Percentiles rank a stretch among this genome's conserved stretches.
phyloP scores from a whole-genome alignment of 2,888 invertebrate species.

The Caenorhabditis angaria region DNA sequence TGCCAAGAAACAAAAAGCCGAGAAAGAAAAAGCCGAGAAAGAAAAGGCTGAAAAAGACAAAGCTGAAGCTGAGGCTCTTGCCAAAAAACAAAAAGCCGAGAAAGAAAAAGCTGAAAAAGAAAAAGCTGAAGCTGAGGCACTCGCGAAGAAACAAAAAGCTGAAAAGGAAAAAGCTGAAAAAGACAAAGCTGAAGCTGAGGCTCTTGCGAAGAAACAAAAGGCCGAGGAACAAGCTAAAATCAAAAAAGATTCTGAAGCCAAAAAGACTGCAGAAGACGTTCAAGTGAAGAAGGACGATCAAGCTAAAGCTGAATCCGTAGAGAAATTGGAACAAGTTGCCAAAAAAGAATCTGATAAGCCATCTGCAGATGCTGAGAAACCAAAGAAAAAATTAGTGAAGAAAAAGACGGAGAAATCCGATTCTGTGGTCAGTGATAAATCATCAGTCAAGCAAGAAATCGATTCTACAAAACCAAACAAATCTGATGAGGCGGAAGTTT shows the following conservation, averaged over 20 bases:
- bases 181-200: constrained; percentile 15
- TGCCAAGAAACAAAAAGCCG: constrained; percentile 20
- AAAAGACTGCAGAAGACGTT: constrained; percentile 23
- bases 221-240: constrained; percentile 11
- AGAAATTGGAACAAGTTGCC: too few species aligned
- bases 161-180: constrained; percentile 23
- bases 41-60: constrained; percentile 12
- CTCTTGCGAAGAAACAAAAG: constrained; percentile 22
- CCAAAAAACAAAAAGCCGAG: constrained; percentile 15
- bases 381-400: constrained; percentile 34
- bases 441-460: too few species aligned
- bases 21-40: constrained; percentile 15
- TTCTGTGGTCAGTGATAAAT: neutral
- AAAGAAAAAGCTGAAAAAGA: constrained; percentile 21
- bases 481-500: constrained; percentile 13
- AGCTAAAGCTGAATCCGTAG: too few species aligned
- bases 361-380: too few species aligned
- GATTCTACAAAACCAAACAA: constrained; percentile 25
- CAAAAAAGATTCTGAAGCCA: constrained; percentile 27
- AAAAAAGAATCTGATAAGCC: constrained; percentile 21
- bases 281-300: constrained; percentile 35
- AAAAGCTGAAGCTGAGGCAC: constrained; percentile 23
- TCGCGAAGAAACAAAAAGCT: constrained; percentile 26
- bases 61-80: constrained; percentile 19
- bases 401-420: constrained; percentile 14